Evolutionary conservation across 37 sponge, comb jelly and placozoan genomes (phyloP).

Genomic region (Diacarnus erythraeanus): DNA sequence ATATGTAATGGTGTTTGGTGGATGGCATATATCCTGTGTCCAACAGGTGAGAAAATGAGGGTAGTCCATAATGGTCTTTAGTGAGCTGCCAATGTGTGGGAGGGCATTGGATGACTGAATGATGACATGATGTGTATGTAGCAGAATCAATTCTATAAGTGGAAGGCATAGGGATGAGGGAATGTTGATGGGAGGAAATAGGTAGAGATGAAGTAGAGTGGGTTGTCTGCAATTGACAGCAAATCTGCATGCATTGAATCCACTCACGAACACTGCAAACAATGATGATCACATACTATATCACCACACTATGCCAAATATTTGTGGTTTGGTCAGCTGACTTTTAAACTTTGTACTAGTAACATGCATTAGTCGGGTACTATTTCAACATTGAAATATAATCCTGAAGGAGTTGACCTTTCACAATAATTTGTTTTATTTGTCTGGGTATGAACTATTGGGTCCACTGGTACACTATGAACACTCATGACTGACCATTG

Average conservation of each 20-base stretch:
- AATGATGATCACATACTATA: too few species aligned
- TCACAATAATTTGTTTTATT: too few species aligned
- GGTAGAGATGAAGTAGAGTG: constrained; percentile 14
- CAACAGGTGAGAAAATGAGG: background rate
- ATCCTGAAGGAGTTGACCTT: too few species aligned
- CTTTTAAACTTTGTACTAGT: too few species aligned
- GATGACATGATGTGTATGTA: constrained; percentile 10
- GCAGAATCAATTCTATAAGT: background rate
- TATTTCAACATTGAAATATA: too few species aligned
- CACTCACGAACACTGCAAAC: constrained; percentile 43
- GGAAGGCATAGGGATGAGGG: constrained; percentile 17
- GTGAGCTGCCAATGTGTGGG: background rate
- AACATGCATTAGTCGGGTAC: too few species aligned
- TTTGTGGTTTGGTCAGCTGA: too few species aligned
- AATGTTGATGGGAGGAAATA: constrained; percentile 1
- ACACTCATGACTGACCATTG: constrained; percentile 19
- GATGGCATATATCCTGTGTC: too few species aligned
- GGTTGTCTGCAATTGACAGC: constrained; percentile 18
- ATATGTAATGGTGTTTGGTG: too few species aligned
- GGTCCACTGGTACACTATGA: too few species aligned
- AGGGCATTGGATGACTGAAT: background rate
- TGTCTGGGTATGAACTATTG: too few species aligned
- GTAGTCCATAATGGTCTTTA: background rate
- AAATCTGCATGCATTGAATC: constrained; percentile 68
- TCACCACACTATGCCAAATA: too few species aligned